These are phyloP conservation scores for Herpailurus yagouaroundi DNA, from an alignment of 2,113 vertebrate genomes.

Conservation along the genomic window DNA sequence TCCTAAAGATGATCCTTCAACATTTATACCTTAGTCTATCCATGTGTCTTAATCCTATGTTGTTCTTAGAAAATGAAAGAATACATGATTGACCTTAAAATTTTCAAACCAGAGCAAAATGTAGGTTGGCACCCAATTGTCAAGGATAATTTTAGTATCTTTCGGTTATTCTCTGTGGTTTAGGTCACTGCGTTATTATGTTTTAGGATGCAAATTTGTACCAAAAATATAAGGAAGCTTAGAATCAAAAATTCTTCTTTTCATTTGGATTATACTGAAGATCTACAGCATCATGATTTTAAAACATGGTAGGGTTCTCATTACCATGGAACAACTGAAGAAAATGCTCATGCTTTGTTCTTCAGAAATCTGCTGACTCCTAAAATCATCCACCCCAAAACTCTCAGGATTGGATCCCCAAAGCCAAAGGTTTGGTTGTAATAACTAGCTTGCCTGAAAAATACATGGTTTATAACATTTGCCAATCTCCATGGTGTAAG, in stretches of 20 bases:
- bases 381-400: background rate
- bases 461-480: background rate
- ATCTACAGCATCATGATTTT: background rate
- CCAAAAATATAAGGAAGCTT: background rate
- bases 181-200: background rate
- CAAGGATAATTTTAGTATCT: background rate
- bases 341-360: background rate
- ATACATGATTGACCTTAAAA: background rate
- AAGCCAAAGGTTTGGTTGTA: background rate
- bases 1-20: conserved; percentile 73
- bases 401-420: background rate
- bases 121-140: background rate
- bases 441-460: background rate
- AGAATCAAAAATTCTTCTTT: conserved; percentile 9
- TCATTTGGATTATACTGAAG: background rate
- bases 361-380: background rate
- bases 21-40: conserved; percentile 73
- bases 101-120: conserved; percentile 19
- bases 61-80: conserved; percentile 14
- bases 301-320: background rate
- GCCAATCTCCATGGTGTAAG: background rate
- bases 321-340: background rate
- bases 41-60: conserved; percentile 55
- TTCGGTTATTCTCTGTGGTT: background rate
- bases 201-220: conserved; percentile 30